Evolutionary conservation across 2,797 vertebrate genomes (phyloP).

Genomic region (Micrastur ruficollis): DNA sequence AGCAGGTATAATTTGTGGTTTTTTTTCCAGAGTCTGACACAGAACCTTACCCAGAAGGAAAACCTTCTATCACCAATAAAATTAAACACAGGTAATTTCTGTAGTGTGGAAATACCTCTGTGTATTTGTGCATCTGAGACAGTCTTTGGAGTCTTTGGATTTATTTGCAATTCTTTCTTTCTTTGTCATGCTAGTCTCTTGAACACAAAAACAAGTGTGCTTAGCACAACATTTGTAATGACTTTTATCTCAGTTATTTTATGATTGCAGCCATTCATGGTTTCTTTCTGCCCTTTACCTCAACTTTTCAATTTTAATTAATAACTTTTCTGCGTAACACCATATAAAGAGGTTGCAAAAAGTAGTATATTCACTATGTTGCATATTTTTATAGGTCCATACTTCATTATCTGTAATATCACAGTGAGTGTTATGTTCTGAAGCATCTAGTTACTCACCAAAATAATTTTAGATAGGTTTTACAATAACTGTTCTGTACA

Average conservation of each 20-base stretch:
- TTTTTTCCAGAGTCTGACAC: neutral
- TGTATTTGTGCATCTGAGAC: neutral
- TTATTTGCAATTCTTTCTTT: neutral
- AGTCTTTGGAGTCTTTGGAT: neutral
- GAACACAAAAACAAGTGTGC: neutral
- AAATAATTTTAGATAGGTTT: neutral
- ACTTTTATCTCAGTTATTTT: neutral
- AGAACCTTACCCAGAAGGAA: neutral
- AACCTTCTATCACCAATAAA: neutral
- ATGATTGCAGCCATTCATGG: neutral
- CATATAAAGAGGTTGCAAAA: neutral
- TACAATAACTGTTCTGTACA: neutral
- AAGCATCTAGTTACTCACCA: neutral
- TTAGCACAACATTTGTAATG: neutral
- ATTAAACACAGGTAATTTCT: neutral
- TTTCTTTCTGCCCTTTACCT: neutral
- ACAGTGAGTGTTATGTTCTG: neutral
- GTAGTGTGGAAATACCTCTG: neutral
- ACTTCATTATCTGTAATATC: neutral
- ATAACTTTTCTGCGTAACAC: neutral
- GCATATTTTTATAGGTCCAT: neutral
- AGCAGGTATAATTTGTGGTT: rapidly evolving
- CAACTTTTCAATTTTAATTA: neutral
- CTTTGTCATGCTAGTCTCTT: neutral
- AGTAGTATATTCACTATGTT: neutral